phyloP scores from a whole-genome alignment of 2,888 invertebrate species.

The Plebejus anna region DNA sequence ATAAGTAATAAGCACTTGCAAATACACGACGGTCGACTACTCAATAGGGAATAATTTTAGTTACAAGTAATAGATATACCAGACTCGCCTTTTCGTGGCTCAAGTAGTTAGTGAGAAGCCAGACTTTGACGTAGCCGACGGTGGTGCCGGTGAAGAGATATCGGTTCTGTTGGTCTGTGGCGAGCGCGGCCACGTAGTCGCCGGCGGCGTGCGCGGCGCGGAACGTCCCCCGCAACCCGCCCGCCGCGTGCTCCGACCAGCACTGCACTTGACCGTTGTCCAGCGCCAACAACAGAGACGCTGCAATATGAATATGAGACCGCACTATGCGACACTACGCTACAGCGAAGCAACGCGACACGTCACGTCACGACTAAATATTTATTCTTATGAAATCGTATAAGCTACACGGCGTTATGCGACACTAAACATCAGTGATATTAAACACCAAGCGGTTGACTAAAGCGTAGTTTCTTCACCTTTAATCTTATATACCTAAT shows the following conservation, averaged over 20 bases:
- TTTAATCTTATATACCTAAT: too few species aligned
- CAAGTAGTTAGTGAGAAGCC: slow-evolving; percentile 86
- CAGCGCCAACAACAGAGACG: slow-evolving; percentile 84
- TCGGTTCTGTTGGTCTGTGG: slow-evolving; percentile 84
- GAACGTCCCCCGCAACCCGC: slow-evolving; percentile 86
- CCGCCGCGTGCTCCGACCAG: slow-evolving; percentile 89
- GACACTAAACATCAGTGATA: too few species aligned
- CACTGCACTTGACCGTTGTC: slow-evolving; percentile 88
- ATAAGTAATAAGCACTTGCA: too few species aligned
- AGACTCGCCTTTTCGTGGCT: slow-evolving; percentile 56
- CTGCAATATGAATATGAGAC: slow-evolving; percentile 49
- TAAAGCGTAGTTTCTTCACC: too few species aligned
- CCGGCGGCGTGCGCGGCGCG: slow-evolving; percentile 83
- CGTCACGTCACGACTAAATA: too few species aligned
- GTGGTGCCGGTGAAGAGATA: slow-evolving; percentile 86
- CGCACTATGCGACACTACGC: too few species aligned
- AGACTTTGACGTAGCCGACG: slow-evolving; percentile 88
- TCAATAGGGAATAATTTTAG: background rate
- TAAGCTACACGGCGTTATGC: too few species aligned
- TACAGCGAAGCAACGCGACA: too few species aligned
- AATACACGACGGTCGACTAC: too few species aligned
- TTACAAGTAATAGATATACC: background rate
- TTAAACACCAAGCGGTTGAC: too few species aligned
- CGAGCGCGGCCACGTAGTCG: slow-evolving; percentile 83
- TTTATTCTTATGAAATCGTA: too few species aligned